Evolutionary conservation across 2,888 invertebrate genomes (phyloP).

Genomic region (Polymixis flavicincta): DNA sequence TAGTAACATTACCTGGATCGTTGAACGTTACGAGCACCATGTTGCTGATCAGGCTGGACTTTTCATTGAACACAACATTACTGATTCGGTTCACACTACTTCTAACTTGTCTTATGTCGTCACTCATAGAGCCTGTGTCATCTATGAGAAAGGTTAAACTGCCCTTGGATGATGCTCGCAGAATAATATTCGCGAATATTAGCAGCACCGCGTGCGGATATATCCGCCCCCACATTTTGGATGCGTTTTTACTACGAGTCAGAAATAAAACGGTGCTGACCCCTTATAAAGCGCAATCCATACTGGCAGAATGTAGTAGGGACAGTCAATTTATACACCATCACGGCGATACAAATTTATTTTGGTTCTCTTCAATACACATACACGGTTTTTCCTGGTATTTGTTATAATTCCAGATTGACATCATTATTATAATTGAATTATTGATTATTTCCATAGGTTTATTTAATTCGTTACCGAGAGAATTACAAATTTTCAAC

Average conservation of each 20-base stretch:
- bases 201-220: constrained; percentile 35
- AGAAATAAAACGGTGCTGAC: neutral
- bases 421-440: neutral
- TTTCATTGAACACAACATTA: constrained; percentile 63
- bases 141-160: constrained; percentile 73
- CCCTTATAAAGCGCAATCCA: neutral
- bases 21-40: constrained; percentile 74
- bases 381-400: constrained; percentile 8
- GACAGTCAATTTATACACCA: constrained; percentile 24
- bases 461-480: neutral
- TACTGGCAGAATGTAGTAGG: constrained; percentile 6
- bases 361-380: constrained; percentile 3
- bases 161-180: constrained; percentile 57
- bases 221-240: constrained; percentile 43
- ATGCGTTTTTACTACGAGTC: neutral
- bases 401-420: neutral
- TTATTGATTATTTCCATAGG: neutral
- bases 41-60: constrained; percentile 67
- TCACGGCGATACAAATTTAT: neutral
- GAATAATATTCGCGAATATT: constrained; percentile 37
- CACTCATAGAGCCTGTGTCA: constrained; percentile 66
- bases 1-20: constrained; percentile 67
- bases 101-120: constrained; percentile 66
- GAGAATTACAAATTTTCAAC: neutral
- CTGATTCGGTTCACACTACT: constrained; percentile 61